Percentiles rank a stretch among this genome's conserved stretches.
phyloP scores from a whole-genome alignment of 1,140 invertebrate species.

The Bilobella aurantiaca region DNA sequence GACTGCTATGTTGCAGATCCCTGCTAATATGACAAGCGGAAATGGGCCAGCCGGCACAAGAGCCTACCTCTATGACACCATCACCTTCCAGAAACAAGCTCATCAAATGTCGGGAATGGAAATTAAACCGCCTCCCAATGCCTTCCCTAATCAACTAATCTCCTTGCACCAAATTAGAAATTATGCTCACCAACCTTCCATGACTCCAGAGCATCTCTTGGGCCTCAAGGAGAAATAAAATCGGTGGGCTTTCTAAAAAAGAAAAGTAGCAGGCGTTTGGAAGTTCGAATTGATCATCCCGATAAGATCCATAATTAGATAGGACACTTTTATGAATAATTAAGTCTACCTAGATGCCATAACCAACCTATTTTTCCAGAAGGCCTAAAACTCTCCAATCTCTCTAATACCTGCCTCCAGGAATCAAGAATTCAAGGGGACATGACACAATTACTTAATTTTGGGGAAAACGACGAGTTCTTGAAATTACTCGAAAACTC shows the following conservation, averaged over 20 bases:
- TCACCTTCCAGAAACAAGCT: conserved; percentile 58
- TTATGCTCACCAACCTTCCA: conserved; percentile 79
- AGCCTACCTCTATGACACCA: conserved; percentile 81
- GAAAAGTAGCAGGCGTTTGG: background rate
- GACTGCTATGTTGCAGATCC: conserved; percentile 34
- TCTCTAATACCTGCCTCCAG: background rate
- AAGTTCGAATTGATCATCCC: background rate
- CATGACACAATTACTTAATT: no score
- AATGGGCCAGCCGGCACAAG: conserved; percentile 38
- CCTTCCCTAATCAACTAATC: conserved; percentile 86
- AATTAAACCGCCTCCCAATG: conserved; percentile 44
- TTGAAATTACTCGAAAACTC: no score
- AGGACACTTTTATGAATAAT: no score
- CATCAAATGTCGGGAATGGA: conserved; percentile 42
- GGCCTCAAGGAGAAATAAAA: conserved; percentile 46
- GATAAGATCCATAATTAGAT: no score
- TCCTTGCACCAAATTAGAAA: conserved; percentile 93
- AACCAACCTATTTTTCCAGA: background rate
- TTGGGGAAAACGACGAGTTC: no score
- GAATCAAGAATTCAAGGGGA: background rate
- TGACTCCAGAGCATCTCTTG: conserved; percentile 47
- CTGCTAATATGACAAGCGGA: conserved; percentile 29
- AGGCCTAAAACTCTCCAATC: background rate
- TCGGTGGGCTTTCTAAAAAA: background rate
- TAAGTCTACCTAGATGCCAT: background rate